Percentiles rank a stretch among this genome's conserved stretches.
Evolutionary conservation across 2,888 invertebrate species (phyloP).

Genomic region (Anthoptus insignis): DNA sequence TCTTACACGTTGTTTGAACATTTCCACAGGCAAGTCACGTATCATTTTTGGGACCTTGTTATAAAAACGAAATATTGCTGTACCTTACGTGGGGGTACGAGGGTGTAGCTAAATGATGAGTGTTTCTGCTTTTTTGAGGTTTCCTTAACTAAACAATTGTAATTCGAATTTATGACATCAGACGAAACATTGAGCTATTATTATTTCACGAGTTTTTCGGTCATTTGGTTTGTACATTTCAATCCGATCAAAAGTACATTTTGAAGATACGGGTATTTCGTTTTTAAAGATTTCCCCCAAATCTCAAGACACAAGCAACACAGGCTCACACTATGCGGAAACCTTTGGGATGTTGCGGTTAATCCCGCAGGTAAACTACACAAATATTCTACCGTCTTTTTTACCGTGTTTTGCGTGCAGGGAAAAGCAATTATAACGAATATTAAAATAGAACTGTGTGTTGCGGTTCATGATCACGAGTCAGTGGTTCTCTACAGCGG

Average conservation of each 20-base stretch:
- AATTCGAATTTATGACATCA: too few relatives aligned
- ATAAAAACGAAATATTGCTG: conserved; percentile 2
- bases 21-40: conserved; percentile 1
- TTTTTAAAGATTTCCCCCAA: too few relatives aligned
- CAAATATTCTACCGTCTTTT: neutral
- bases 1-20: conserved; percentile 2
- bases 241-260: too few relatives aligned
- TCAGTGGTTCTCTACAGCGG: conserved; percentile 16
- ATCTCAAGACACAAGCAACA: too few relatives aligned
- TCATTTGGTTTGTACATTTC: too few relatives aligned
- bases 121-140: neutral
- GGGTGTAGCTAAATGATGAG: neutral
- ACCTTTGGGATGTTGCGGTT: too few relatives aligned
- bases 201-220: too few relatives aligned
- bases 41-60: conserved; percentile 4
- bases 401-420: neutral
- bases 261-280: too few relatives aligned
- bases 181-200: too few relatives aligned
- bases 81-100: neutral
- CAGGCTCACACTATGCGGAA: too few relatives aligned
- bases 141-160: neutral
- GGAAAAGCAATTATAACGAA: conserved; percentile 4
- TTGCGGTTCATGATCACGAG: conserved; percentile 24
- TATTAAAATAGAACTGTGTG: conserved; percentile 17
- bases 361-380: neutral